Conservation (phyloP, 2,113 vertebrate genomes). For the Regulus satrapa region DNA sequence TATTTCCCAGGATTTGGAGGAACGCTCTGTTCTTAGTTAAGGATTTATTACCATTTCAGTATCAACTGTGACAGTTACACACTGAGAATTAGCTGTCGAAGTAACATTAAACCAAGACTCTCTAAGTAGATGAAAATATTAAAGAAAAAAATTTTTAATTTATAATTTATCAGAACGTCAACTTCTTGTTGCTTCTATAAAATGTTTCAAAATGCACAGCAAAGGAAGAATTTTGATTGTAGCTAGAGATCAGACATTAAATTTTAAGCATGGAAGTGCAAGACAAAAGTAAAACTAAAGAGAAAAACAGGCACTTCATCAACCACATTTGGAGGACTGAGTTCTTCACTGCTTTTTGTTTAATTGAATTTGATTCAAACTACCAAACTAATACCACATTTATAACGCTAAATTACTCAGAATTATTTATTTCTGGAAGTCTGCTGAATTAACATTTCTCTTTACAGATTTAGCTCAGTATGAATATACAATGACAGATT, state of each 20-base stretch:
- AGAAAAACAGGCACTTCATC: background rate
- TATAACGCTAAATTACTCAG: background rate
- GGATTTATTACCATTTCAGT: background rate
- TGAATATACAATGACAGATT: background rate
- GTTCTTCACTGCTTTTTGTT: background rate
- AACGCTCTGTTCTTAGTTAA: background rate
- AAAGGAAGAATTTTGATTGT: background rate
- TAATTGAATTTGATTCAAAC: background rate
- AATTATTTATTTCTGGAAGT: background rate
- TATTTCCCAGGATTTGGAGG: background rate
- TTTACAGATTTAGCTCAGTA: background rate
- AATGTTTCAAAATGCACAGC: background rate
- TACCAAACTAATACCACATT: background rate
- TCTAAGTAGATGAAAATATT: background rate
- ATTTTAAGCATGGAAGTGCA: background rate
- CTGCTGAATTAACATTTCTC: background rate
- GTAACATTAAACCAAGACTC: background rate
- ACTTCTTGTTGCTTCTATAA: background rate
- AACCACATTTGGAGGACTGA: background rate
- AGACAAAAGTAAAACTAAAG: background rate
- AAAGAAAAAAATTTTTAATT: background rate
- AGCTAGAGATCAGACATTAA: background rate
- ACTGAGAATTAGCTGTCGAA: background rate
- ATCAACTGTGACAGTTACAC: background rate
- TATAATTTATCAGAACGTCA: slow-evolving; percentile 24